Evolutionary conservation across 2,113 vertebrate species (phyloP), one percentile per base, ranked within the genome.

Genomic region (Sinocyclocheilus anshuiensis): DNA sequence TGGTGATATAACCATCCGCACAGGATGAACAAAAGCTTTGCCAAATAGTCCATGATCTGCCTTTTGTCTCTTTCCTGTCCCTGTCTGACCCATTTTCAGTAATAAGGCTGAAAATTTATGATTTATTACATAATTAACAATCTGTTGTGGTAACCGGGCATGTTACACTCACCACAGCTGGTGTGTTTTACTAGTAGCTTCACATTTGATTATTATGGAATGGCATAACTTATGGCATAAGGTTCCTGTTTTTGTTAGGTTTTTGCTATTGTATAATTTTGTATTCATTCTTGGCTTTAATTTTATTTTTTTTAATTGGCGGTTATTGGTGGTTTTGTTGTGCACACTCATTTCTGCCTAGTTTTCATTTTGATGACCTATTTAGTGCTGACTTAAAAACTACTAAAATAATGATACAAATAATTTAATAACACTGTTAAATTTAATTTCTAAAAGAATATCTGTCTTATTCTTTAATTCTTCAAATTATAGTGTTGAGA

Each of bases 51-150:
- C 63, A 50, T 36, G 81, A 53, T 71, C 65, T 69, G 48, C 45
- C 65, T 82, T 71, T 82, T 82, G 81, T 71, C 81, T 71, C 42
- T 71, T 83, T 71, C 45, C 80, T 69, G 42, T 71, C 24, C n/a
- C 26, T 36, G 26, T 33, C 63, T 55, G 65, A 71, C 81, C 81
- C 63, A 83, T 33, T 83, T 83, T 29, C 81, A 71, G 81, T 83
- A 83, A 83, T 12, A 69, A 71, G 20, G 26, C 42, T 50, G 65
- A 29, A 83, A 48, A 48, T 81, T n/a, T 63, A 22, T 13, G 22
- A 8, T 24, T 81, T 48, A 29, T 65, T 29, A 48, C 59, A 48
- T 67, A 45, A 48, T 48, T 59, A 63, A 24, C 22, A 63, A 10
- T 63, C 22, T n/a, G 2, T 36, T 7, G 9, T 36, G 18, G 76